Evolutionary conservation across 2,888 invertebrate genomes (phyloP).

Genomic region (Caenorhabditis auriculariae): DNA sequence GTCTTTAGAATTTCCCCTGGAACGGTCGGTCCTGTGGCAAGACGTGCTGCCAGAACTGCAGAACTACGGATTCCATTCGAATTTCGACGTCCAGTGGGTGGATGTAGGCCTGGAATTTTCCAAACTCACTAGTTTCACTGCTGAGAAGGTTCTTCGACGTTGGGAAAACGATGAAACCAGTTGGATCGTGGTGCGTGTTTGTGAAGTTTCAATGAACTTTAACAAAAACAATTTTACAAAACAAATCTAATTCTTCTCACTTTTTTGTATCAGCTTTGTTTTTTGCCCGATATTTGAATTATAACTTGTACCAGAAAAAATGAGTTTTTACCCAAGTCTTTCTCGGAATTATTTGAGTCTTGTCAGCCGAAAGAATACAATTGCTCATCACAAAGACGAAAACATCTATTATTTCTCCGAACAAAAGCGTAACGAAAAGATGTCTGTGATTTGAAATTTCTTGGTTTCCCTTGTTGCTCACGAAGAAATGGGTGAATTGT

Average conservation of each 20-base stretch:
- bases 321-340: too few species aligned
- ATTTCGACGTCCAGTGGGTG: slow-evolving; percentile 63
- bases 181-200: slow-evolving; percentile 30
- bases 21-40: slow-evolving; percentile 47
- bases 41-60: slow-evolving; percentile 62
- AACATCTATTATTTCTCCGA: too few species aligned
- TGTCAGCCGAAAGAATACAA: too few species aligned
- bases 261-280: neutral
- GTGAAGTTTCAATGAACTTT: slow-evolving; percentile 1
- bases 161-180: slow-evolving; percentile 21
- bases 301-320: neutral
- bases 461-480: too few species aligned
- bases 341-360: too few species aligned
- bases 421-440: too few species aligned
- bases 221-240: neutral
- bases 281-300: neutral
- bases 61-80: slow-evolving; percentile 60
- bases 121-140: slow-evolving; percentile 21
- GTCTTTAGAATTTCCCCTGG: slow-evolving; percentile 56
- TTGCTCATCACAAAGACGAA: too few species aligned
- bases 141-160: slow-evolving; percentile 17
- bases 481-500: too few species aligned
- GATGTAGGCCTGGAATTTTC: slow-evolving; percentile 35
- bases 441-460: too few species aligned
- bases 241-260: neutral